Evolutionary conservation across 2,888 invertebrate genomes (phyloP).

Genomic region (Pammene aurita): DNA sequence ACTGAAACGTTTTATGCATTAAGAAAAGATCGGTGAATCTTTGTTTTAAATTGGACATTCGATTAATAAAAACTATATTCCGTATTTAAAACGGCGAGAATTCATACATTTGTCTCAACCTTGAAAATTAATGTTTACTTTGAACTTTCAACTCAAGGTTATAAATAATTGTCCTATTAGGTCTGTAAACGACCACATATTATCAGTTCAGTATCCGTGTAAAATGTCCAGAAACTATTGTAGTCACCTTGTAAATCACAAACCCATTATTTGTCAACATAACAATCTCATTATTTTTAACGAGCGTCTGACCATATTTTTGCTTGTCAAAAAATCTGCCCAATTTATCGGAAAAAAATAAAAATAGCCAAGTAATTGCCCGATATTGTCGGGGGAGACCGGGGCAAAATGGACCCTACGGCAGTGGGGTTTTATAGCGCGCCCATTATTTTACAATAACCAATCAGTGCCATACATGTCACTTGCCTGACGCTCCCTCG

Average conservation of each 20-base stretch:
- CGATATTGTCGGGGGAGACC: slow-evolving; percentile 48
- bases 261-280: slow-evolving; percentile 32
- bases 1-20: too few relatives aligned
- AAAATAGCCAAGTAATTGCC: slow-evolving; percentile 64
- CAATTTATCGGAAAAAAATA: slow-evolving; percentile 69
- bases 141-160: too few relatives aligned
- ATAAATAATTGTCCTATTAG: slow-evolving; percentile 4
- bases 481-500: slow-evolving; percentile 71
- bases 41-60: too few relatives aligned
- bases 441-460: slow-evolving; percentile 77
- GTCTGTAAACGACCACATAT: background rate
- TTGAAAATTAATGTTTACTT: too few relatives aligned
- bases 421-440: slow-evolving; percentile 53
- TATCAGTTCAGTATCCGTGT: background rate
- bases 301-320: slow-evolving; percentile 61
- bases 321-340: slow-evolving; percentile 68
- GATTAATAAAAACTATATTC: too few relatives aligned
- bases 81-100: too few relatives aligned
- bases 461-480: slow-evolving; percentile 77
- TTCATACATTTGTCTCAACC: too few relatives aligned
- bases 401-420: slow-evolving; percentile 40
- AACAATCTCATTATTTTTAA: slow-evolving; percentile 78
- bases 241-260: background rate
- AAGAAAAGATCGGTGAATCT: too few relatives aligned
- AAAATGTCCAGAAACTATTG: background rate